These are phyloP conservation scores for Crenichthys baileyi DNA, from an alignment of 2,797 vertebrate species.

Conservation along the genomic window DNA sequence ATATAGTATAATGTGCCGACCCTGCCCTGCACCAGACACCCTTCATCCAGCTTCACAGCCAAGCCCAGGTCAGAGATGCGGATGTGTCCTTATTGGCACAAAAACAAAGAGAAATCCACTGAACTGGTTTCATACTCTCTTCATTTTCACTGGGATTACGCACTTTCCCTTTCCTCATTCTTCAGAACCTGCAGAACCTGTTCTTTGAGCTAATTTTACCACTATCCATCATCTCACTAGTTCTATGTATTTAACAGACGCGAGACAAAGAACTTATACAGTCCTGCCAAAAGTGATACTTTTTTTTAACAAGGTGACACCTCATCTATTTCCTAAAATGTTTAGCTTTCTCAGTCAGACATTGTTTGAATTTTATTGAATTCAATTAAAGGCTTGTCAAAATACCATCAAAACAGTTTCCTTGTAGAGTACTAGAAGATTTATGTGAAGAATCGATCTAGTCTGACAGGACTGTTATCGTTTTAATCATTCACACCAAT, in stretches of 20 bases:
- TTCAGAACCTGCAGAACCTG: background rate
- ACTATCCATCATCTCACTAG: background rate
- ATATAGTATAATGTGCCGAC: constrained; percentile 89
- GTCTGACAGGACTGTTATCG: constrained; percentile 1
- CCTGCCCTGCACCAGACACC: constrained; percentile 71
- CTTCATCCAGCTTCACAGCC: constrained; percentile 79
- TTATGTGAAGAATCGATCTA: background rate
- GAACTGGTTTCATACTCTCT: constrained; percentile 23
- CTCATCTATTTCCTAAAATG: constrained; percentile 7
- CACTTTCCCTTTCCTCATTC: constrained; percentile 27
- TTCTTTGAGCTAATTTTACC: constrained; percentile 1
- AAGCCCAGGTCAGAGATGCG: constrained; percentile 90
- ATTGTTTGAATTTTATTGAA: constrained; percentile 11
- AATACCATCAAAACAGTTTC: constrained; percentile 29
- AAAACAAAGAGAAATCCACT: constrained; percentile 6
- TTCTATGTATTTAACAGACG: background rate
- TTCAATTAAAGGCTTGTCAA: constrained; percentile 7
- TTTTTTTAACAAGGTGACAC: constrained; percentile 22
- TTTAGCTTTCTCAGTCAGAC: constrained; percentile 40
- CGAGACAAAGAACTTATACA: background rate
- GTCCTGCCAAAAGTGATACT: background rate
- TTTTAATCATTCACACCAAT: background rate
- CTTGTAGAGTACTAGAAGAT: background rate
- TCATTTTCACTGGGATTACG: background rate
- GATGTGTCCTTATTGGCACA: constrained; percentile 82